Percentiles rank a stretch among this genome's conserved stretches.
Evolutionary conservation across 2,888 invertebrate species (phyloP).

Genomic region (Philopedon plagiatum): DNA sequence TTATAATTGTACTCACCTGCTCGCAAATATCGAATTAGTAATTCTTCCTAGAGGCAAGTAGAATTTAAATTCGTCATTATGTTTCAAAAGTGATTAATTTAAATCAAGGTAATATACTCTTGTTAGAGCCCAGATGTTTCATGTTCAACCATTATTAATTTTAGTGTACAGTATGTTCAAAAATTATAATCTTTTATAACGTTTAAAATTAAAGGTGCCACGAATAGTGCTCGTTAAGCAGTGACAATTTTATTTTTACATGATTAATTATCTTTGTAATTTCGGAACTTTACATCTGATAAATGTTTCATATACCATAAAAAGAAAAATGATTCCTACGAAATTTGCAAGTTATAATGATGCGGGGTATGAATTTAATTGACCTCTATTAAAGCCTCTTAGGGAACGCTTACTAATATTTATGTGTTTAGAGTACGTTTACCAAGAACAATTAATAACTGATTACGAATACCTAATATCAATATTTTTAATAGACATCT

Average conservation of each 20-base stretch:
- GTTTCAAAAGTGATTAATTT: constrained; percentile 22
- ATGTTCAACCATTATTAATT: constrained; percentile 16
- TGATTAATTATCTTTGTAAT: background rate
- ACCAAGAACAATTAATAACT: too few species aligned
- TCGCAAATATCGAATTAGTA: constrained; percentile 23
- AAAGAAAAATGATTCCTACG: too few species aligned
- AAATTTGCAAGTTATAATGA: too few species aligned
- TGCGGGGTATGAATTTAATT: too few species aligned
- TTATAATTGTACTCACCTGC: constrained; percentile 34
- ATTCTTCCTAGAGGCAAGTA: constrained; percentile 29
- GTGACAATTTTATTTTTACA: background rate
- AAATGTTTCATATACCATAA: too few species aligned
- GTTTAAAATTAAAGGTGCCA: background rate
- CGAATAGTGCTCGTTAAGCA: background rate
- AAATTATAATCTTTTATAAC: background rate
- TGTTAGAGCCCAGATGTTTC: constrained; percentile 30
- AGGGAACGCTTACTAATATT: too few species aligned
- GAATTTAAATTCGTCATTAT: constrained; percentile 27
- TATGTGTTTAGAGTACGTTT: too few species aligned
- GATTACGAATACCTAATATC: too few species aligned
- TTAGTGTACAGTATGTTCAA: background rate
- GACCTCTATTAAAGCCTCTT: too few species aligned
- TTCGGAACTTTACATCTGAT: too few species aligned
- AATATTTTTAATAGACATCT: too few species aligned
- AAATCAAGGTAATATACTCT: constrained; percentile 36